These are phyloP conservation scores for Erebia epiphron DNA, from an alignment of 2,888 invertebrate species.

Conservation along the genomic window DNA sequence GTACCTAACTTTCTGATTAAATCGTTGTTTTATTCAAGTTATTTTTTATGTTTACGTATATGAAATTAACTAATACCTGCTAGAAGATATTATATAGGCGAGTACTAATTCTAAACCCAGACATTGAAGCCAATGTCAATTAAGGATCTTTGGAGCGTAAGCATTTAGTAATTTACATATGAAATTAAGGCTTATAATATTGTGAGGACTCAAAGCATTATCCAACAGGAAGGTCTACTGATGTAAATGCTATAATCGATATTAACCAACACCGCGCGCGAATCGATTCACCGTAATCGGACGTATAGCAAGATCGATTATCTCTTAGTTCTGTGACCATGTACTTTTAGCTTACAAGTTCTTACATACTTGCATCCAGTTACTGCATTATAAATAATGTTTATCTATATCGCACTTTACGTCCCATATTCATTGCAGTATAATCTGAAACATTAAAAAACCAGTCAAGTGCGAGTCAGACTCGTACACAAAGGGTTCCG, in stretches of 20 bases:
- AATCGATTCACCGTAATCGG: conserved; percentile 69
- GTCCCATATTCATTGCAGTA: conserved; percentile 15
- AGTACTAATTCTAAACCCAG: conserved; percentile 12
- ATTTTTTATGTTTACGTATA: no score
- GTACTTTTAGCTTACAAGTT: conserved; percentile 54
- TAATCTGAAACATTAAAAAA: conserved; percentile 16
- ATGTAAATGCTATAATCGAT: conserved; percentile 73
- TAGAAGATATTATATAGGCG: not conserved
- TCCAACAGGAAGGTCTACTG: conserved; percentile 55
- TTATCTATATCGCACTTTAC: conserved; percentile 45
- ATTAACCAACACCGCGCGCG: conserved; percentile 64
- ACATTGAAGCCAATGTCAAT: conserved; percentile 21
- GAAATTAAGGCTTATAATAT: conserved; percentile 61
- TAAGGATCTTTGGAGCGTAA: conserved; percentile 31
- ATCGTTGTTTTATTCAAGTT: no score
- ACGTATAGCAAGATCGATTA: conserved; percentile 68
- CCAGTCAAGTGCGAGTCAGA: no score
- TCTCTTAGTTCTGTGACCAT: conserved; percentile 60
- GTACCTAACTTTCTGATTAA: no score
- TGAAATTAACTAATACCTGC: not conserved
- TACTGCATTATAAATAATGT: conserved; percentile 54
- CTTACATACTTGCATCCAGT: conserved; percentile 49
- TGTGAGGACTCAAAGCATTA: conserved; percentile 45
- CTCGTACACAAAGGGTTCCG: no score
- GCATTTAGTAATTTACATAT: conserved; percentile 64